Conservation (phyloP, 2,113 vertebrate genomes). For the Thamnaconus septentrionalis region DNA sequence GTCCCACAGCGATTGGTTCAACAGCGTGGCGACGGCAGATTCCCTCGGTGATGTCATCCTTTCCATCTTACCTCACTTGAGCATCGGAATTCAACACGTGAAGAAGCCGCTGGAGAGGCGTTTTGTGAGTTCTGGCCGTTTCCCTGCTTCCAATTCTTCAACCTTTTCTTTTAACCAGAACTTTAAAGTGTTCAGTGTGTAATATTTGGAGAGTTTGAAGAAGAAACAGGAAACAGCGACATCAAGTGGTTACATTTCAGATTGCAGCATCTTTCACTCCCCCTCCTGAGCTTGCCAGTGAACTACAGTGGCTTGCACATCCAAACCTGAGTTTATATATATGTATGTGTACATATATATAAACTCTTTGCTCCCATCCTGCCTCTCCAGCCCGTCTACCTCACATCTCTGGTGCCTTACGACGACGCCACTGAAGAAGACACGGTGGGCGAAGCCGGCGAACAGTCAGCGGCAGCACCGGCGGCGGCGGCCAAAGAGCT, state of each 20-base stretch:
- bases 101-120: conserved; percentile 83
- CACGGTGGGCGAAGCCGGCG: conserved; percentile 3
- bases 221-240: too few relatives aligned
- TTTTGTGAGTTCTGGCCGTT: conserved; percentile 71
- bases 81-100: conserved; percentile 66
- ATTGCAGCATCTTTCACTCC: too few relatives aligned
- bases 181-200: too few relatives aligned
- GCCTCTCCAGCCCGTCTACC: conserved; percentile 82
- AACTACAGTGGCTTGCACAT: too few relatives aligned
- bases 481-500: not conserved
- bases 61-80: conserved; percentile 79
- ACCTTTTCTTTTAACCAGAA: not conserved
- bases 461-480: conserved; percentile 6
- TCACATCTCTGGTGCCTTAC: conserved; percentile 78
- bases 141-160: not conserved
- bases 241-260: too few relatives aligned
- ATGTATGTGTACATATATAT: too few relatives aligned
- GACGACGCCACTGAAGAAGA: conserved; percentile 14
- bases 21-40: conserved; percentile 81
- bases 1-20: conserved; percentile 90
- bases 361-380: not conserved
- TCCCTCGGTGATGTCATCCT: conserved; percentile 84
- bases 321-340: too few relatives aligned
- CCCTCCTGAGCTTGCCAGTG: too few relatives aligned
- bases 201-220: too few relatives aligned